Base-by-base conservation (phyloP, 2,797 vertebrate genomes). In the Sternotherus odoratus region DNA sequence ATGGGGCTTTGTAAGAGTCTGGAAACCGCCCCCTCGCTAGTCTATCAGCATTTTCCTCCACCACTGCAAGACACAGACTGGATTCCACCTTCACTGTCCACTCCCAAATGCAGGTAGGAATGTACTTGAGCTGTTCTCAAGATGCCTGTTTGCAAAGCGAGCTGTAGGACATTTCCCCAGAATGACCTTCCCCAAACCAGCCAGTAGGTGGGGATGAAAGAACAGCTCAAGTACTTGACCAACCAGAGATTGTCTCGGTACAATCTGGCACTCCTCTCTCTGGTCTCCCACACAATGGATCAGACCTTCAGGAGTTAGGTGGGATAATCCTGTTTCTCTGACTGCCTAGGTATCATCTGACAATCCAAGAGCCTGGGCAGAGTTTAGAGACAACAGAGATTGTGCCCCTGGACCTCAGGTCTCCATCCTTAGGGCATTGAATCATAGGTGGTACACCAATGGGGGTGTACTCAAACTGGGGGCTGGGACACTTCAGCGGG, bases 141-240 rank as follows among this genome's bases (percentile, higher is more conserved):
- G 2, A 0, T 1, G 0, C 7, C 83, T 10, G 2, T 1, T 24
- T 57, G 4, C 11, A 17, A 17, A 4, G 36, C 2, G 4, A 46
- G 39, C 46, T 88, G 36, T 10, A 1, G 0, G 13, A 0, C 0
- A 19, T 17, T n/a, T 79, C 36, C 63, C 50, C 43, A 3, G 82
- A 79, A 82, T 86, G 26, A 16, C 83, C 50, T 88, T 90, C 87
- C 83, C 85, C 69, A 80, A 53, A 51, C 54, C 75, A 86, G 77
- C 95, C 97, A 54, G 96, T 36, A 97, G 97, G 91, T 96, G 97
- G 97, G 88, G 97, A 54, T 95, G 91, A 91, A 97, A 96, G 96
- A 94, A 90, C 95, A 97, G 95, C 69, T 48, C 94, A 94, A 89
- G 83, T 8, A 46, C 60, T 39, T 39, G 74, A 12, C 6, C 60